Evolutionary conservation across 2,888 invertebrate species (phyloP), one percentile per base, ranked within the genome.

Genomic region (Tridacna gigas): DNA sequence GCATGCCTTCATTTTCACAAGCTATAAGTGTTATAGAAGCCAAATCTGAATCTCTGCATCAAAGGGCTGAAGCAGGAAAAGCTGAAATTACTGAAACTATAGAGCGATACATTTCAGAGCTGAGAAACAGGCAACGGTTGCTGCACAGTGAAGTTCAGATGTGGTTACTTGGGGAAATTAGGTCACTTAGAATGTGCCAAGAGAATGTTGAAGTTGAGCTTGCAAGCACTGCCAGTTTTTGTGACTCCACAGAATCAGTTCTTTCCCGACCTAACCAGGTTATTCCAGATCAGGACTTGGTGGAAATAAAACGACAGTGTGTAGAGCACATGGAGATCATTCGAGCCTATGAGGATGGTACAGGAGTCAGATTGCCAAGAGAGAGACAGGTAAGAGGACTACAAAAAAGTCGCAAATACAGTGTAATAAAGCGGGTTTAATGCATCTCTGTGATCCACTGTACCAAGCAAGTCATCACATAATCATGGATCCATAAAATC

Each of bases 131-230:
- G 56, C 98, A 99, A 96, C 96, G 95, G 48, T 89, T 94, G 45
- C 92, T 96, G 37, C 89, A 95, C 37, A 92, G 93, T 66, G 95
- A 96, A 85, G 92, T 99, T 87, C 99, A 99, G 94, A 97, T 97
- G 90, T 99, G 99, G 95, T 96, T 98, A 92, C 96, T 97, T 79
- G 97, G 97, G 51, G 99, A 99, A 96, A 96, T 97, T 92, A 96
- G 98, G 48, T 89, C 97, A 92, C 96, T 99, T 85, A 97, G 97
- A 80, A 97, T 97, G 89, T 96, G 99, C 76, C 98, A 98, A 95
- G 98, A 98, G 95, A 98, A 98, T 95, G 96, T 99, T 91, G 98
- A 99, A 95, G 96, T 97, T 94, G 99, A 99, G 95, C 97, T 99
- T 94, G 97, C 97, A 90, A 99, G 99, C 95, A 98, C 99, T 93